A percentile compares a stretch with the other conserved stretches of the same genome.
These are phyloP conservation scores for Noctua janthe DNA, from an alignment of 2,888 invertebrate genomes.

Conservation along the genomic window DNA sequence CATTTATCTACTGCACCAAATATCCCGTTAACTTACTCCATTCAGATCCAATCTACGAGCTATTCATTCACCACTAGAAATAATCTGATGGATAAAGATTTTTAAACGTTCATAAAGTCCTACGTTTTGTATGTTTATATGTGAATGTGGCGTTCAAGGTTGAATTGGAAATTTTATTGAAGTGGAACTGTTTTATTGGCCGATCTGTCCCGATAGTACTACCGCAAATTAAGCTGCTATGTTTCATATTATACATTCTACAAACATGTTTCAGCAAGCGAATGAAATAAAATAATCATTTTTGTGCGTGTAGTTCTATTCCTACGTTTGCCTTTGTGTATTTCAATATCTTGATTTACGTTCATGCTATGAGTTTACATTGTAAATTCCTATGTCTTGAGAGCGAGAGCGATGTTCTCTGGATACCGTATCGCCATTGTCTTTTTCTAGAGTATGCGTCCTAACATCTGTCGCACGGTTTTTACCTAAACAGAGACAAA, in stretches of 20 bases:
- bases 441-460: not conserved
- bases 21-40: conserved; percentile 26
- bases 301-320: not conserved
- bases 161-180: conserved; percentile 33
- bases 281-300: not conserved
- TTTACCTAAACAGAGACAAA: not conserved
- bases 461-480: not conserved
- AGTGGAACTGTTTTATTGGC: conserved; percentile 48
- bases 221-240: conserved; percentile 5
- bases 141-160: conserved; percentile 35
- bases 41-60: conserved; percentile 19
- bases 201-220: conserved; percentile 27
- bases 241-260: not conserved
- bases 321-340: not conserved
- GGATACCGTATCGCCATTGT: not conserved
- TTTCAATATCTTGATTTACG: not conserved
- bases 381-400: not conserved
- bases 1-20: conserved; percentile 2
- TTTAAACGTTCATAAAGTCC: conserved; percentile 43
- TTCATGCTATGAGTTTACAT: not conserved
- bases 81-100: conserved; percentile 29
- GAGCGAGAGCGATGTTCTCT: not conserved
- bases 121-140: conserved; percentile 11
- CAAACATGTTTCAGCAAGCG: conserved; percentile 4
- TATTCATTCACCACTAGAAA: conserved; percentile 15